Evolutionary conservation across 1,140 invertebrate species (phyloP).

Genomic region (Megathymus violae): DNA sequence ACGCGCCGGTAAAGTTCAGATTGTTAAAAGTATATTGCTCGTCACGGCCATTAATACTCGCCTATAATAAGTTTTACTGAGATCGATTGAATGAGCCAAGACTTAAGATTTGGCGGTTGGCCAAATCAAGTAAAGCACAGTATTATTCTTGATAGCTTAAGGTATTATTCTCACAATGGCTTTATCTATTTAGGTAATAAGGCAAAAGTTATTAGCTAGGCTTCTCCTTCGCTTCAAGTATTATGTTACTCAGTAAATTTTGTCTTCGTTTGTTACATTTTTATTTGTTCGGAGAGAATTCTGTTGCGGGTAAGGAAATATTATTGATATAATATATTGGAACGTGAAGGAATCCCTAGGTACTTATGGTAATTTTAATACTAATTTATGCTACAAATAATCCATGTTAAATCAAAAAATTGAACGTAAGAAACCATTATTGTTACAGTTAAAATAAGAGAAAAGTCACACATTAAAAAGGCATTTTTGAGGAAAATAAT

Average conservation of each 20-base stretch:
- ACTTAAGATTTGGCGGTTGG: constrained; percentile 20
- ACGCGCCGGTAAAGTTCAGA: too few relatives aligned
- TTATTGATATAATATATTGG: too few relatives aligned
- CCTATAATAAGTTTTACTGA: constrained; percentile 24
- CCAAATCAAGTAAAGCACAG: constrained; percentile 21
- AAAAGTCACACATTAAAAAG: too few relatives aligned
- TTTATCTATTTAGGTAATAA: constrained; percentile 20
- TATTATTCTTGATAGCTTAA: constrained; percentile 31
- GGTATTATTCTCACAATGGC: constrained; percentile 13
- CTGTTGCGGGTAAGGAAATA: neutral
- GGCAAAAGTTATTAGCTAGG: constrained; percentile 1
- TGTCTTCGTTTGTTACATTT: neutral
- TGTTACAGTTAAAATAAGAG: too few relatives aligned
- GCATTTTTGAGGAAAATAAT: too few relatives aligned
- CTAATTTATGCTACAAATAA: too few relatives aligned
- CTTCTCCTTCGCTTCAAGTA: neutral
- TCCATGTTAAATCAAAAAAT: too few relatives aligned
- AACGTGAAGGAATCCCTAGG: too few relatives aligned
- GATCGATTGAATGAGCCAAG: constrained; percentile 29
- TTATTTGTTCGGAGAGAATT: neutral
- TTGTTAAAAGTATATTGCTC: constrained; percentile 2
- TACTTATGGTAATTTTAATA: too few relatives aligned
- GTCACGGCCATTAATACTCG: constrained; percentile 4
- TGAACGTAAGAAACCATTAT: too few relatives aligned
- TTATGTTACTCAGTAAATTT: neutral